Percentiles rank a stretch among this genome's conserved stretches.
Conservation (phyloP, 1,140 invertebrate genomes). For the Metopolophium dirhodum region DNA sequence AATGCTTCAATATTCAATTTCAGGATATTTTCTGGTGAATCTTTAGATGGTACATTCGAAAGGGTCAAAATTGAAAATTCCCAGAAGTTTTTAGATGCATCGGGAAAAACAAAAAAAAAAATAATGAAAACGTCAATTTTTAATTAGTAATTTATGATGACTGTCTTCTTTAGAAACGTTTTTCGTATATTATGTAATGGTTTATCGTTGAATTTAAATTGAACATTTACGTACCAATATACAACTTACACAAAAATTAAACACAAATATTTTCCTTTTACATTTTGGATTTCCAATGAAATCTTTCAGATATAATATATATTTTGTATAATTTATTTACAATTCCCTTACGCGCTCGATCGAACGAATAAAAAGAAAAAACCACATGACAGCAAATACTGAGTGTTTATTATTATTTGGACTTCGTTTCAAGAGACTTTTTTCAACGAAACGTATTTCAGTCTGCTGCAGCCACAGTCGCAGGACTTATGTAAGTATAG, state of each 20-base stretch:
- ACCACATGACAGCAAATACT: neutral
- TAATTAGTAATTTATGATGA: no score
- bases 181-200: no score
- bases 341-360: neutral
- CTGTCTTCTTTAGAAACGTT: no score
- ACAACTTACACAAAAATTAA: neutral
- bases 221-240: no score
- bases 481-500: neutral
- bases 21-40: no score
- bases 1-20: no score
- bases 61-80: no score
- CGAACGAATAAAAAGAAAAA: neutral
- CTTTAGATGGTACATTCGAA: no score
- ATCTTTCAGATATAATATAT: neutral
- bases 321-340: slow-evolving; percentile 13
- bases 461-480: neutral
- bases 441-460: neutral
- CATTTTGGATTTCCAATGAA: neutral
- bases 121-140: no score
- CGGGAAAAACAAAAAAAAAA: no score
- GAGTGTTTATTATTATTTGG: neutral
- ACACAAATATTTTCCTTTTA: neutral
- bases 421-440: neutral
- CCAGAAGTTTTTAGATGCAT: no score
- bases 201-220: no score